Evolutionary conservation across 2,113 vertebrate species (phyloP).

Genomic region (Ceyx cyanopectus): DNA sequence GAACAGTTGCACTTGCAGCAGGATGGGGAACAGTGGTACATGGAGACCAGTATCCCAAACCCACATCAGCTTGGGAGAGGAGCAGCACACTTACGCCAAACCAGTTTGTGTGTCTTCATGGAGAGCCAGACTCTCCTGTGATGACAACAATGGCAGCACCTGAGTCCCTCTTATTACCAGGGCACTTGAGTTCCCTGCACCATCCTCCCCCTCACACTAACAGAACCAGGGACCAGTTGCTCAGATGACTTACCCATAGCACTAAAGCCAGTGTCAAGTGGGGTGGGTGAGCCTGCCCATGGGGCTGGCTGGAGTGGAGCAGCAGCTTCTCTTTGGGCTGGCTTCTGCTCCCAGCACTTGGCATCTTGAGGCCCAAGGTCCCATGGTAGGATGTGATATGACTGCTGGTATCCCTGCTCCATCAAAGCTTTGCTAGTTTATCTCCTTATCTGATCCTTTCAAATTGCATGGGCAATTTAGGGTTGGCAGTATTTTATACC

Average conservation of each 20-base stretch:
- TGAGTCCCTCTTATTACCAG: neutral
- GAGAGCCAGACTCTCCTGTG: neutral
- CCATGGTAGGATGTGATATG: neutral
- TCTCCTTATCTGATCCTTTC: neutral
- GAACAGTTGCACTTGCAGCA: neutral
- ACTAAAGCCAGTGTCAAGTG: neutral
- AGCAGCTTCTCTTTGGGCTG: neutral
- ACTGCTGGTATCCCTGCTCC: neutral
- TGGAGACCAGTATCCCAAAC: neutral
- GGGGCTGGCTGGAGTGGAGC: neutral
- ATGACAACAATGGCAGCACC: neutral
- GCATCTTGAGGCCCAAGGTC: neutral
- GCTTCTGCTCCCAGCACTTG: neutral
- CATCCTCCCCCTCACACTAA: neutral
- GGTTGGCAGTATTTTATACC: neutral
- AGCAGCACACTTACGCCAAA: neutral
- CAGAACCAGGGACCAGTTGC: neutral
- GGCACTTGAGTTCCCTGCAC: neutral
- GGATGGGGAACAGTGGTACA: neutral
- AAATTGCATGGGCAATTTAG: neutral
- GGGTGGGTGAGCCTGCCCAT: neutral
- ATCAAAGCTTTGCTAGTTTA: neutral
- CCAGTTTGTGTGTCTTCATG: neutral
- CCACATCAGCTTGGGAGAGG: neutral
- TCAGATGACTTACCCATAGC: neutral